These are phyloP conservation scores for Gymnogyps californianus DNA, from an alignment of 2,113 vertebrate species.

Conservation along the genomic window DNA sequence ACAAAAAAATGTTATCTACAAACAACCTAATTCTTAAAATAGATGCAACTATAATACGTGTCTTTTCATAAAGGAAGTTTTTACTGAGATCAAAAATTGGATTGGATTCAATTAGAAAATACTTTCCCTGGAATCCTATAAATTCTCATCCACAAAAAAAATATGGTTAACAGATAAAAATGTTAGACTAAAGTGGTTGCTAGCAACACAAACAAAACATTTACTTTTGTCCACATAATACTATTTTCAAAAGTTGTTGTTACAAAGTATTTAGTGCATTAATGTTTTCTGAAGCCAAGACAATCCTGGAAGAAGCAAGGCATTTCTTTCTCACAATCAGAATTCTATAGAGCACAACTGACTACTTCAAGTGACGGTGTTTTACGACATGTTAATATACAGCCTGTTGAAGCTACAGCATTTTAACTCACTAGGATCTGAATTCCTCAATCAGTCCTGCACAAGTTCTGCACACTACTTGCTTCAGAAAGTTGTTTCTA, in stretches of 20 bases:
- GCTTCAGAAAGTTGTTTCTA: not conserved
- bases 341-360: not conserved
- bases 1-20: not conserved
- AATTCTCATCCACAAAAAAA: slow-evolving; percentile 20
- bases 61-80: not conserved
- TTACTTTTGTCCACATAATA: not conserved
- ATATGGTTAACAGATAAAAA: not conserved
- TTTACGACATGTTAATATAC: fast-evolving
- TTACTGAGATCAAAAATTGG: not conserved
- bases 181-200: slow-evolving; percentile 14
- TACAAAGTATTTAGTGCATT: not conserved
- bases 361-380: not conserved
- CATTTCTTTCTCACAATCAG: not conserved
- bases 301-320: not conserved
- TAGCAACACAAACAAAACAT: slow-evolving; percentile 57
- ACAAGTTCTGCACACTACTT: not conserved
- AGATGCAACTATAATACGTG: fast-evolving
- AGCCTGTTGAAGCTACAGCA: not conserved
- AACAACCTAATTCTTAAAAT: not conserved
- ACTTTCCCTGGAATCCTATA: not conserved
- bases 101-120: not conserved
- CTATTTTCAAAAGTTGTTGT: not conserved
- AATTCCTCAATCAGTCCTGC: not conserved
- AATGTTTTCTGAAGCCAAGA: not conserved
- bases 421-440: not conserved